These are phyloP conservation scores for Dolichopus griseipennis DNA, from an alignment of 2,888 invertebrate species.

Conservation along the genomic window DNA sequence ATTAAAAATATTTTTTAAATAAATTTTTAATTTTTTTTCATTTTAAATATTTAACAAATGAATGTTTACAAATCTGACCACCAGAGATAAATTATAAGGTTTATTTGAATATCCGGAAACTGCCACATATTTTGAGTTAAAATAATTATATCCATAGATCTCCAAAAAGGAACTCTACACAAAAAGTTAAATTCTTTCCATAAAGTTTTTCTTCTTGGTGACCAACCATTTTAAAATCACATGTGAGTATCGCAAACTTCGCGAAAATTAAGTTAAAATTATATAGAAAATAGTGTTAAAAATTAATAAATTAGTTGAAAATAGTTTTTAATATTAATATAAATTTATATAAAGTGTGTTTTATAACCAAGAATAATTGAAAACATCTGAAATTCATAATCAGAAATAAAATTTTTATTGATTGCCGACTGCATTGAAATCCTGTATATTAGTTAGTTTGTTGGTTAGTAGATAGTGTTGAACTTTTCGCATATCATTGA, in stretches of 20 bases:
- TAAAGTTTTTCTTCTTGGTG: constrained; percentile 1
- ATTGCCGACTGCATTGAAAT: not conserved
- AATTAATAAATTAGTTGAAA: not conserved
- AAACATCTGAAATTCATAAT: not conserved
- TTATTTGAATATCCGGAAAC: not conserved
- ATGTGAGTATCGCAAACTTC: constrained; percentile 4
- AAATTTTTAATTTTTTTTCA: no score
- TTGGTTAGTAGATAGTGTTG: not conserved
- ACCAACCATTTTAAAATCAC: not conserved
- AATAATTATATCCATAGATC: not conserved
- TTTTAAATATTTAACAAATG: no score
- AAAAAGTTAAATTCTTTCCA: not conserved
- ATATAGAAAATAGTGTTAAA: not conserved
- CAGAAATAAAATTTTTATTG: not conserved
- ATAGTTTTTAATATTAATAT: not conserved
- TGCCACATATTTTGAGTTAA: not conserved
- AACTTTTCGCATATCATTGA: not conserved
- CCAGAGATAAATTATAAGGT: not conserved
- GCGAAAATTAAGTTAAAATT: not conserved
- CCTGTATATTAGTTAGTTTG: not conserved
- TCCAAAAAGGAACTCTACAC: constrained; percentile 6
- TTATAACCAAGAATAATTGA: not conserved
- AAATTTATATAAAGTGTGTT: not conserved
- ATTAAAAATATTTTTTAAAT: no score
- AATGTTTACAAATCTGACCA: not conserved